Base-by-base conservation (phyloP, 1,140 invertebrate species). In the Apis dorsata region DNA sequence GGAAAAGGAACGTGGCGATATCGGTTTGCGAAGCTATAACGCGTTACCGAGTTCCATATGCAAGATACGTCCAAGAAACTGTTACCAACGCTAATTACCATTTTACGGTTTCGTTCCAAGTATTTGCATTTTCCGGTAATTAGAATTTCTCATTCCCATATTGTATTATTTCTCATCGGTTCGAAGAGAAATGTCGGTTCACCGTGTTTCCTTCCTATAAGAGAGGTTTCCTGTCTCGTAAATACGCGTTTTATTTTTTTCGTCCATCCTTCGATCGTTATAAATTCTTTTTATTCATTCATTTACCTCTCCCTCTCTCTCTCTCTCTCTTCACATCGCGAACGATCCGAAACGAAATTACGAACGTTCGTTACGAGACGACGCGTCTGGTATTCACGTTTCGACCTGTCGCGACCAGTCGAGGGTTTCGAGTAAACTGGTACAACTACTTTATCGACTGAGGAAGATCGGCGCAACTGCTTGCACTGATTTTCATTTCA, bases 401-500 rank as follows among this genome's bases (percentile, higher is more conserved):
- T 69, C 68, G 75, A 83, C 81, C 68, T 74, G 85, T 73, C 71
- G 81, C 77, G 75, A 88, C 85, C 86, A 68, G 83, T 88, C 71
- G 60, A 76, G 79, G 60, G 73, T 81, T 88, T 79, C 73, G 66
- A 79, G 81, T 73, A 72, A 84, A 87, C 86, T 77, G 65, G 86
- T 63, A 72, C 86, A 57, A 78, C 81, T 71, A 55, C 44, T 60
- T 73, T 65, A 84, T 62, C 74, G 79, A 55, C 57, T 59, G 28
- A 51, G 72, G 69, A 60, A 57, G 79, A 66, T 81, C 51, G 60
- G 19, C 44, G 49, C 78, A 72, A 80, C 78, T 62, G 78, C 44
- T 71, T 44, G 55, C 66, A n/a, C 86, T 71, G 85, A 88, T 88
- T 88, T 87, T 88, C 76, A 85, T 88, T 88, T 87, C 60, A 83